Conservation (phyloP, 2,113 vertebrate species). For the Harpagus bidentatus region DNA sequence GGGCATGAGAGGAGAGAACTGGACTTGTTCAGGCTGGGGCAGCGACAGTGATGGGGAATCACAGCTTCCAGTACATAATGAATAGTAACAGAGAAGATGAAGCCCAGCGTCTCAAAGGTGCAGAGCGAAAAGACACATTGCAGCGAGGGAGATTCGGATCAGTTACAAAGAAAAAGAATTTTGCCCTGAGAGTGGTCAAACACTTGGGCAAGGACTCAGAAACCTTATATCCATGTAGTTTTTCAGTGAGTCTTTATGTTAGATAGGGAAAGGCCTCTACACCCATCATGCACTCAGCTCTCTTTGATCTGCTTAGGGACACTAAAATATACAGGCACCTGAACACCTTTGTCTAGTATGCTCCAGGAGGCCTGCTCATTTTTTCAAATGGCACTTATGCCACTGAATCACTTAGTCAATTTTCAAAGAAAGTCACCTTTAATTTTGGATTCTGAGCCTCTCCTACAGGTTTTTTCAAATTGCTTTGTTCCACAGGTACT, state of each 20-base stretch:
- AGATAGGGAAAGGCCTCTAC: not conserved
- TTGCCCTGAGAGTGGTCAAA: not conserved
- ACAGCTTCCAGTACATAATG: fast-evolving
- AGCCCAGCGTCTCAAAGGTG: not conserved
- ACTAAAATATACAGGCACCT: not conserved
- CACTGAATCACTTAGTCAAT: not conserved
- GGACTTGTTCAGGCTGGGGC: not conserved
- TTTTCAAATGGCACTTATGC: not conserved
- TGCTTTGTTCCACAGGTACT: not conserved
- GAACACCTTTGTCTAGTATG: not conserved
- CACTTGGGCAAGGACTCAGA: not conserved
- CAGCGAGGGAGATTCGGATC: not conserved
- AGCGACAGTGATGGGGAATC: fast-evolving
- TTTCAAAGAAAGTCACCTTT: not conserved
- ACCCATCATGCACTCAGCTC: not conserved
- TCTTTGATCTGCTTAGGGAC: not conserved
- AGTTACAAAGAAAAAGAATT: not conserved
- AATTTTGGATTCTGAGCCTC: not conserved
- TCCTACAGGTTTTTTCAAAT: not conserved
- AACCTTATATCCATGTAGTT: not conserved
- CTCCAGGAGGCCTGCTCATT: not conserved
- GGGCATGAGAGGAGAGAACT: not conserved
- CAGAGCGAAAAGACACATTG: not conserved
- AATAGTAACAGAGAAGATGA: not conserved
- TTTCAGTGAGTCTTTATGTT: not conserved